Evolutionary conservation across 35 echinoderm and acorn worm species (phyloP), one percentile per base, ranked within the genome.

Genomic region (Heliocidaris tuberculata): DNA sequence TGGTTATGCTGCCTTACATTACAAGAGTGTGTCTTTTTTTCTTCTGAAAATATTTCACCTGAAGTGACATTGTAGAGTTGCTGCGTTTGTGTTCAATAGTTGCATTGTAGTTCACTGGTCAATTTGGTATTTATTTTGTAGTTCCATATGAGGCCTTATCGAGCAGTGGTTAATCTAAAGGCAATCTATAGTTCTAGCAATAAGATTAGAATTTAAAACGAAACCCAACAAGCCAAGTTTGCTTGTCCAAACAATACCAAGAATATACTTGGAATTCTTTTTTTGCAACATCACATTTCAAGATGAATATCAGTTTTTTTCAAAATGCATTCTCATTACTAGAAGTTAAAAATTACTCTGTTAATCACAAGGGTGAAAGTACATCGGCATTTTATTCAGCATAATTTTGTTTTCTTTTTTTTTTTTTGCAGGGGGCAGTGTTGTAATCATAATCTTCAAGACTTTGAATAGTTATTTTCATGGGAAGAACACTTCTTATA

Each of bases 1-100:
- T 78, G 65, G 65, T 78, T 78, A 78, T 78, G 65, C 65, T 78
- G 65, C 65, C 65, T 78, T 78, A 78, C 65, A n/a, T n/a, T 78
- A 78, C 27, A 78, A 78, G 65, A 78, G 65, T 78, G 52, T 56
- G 65, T 78, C 65, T 78, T 78, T 78, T 71, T 78, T n/a, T n/a
- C 21, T 78, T 78, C 65, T 78, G 21, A n/a, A 78, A 78, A n/a
- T 78, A 78, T n/a, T 78, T 78, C 65, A 78, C 21, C 65, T 78
- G 65, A 78, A 78, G 65, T 78, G 65, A 78, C 27, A 78, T 78
- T 78, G 65, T 78, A 78, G 65, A 78, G 65, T 78, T 78, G 65
- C 65, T 78, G 65, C 65, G 65, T 78, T 78, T 78, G 65, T n/a
- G 65, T 78, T 78, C 24, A 6, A 78, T 78, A 78, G 65, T 70